Percentiles rank a stretch among this genome's conserved stretches.
phyloP scores from a whole-genome alignment of 1,140 invertebrate genomes.

The Melitaea cinxia region DNA sequence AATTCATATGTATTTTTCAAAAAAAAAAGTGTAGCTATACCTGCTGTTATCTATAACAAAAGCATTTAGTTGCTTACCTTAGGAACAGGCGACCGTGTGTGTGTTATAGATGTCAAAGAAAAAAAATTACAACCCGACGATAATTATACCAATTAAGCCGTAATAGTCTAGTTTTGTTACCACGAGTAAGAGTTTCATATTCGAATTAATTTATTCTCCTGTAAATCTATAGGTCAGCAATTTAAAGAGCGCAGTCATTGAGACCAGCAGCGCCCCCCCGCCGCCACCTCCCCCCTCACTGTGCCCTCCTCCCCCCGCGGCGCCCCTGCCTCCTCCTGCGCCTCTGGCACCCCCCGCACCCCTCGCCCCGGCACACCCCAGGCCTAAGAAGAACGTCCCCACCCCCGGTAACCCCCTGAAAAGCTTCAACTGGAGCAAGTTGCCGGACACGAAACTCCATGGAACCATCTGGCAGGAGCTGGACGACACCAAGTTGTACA shows the following conservation, averaged over 20 bases:
- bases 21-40: no score
- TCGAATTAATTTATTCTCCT: no score
- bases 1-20: no score
- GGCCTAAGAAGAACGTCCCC: constrained; percentile 89
- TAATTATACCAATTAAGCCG: no score
- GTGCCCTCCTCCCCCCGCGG: constrained; percentile 82
- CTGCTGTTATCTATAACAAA: no score
- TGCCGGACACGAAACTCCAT: constrained; percentile 92
- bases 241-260: constrained; percentile 78
- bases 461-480: constrained; percentile 97
- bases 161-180: no score
- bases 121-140: no score
- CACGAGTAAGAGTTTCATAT: no score
- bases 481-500: constrained; percentile 96
- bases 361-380: constrained; percentile 80
- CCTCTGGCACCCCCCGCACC: constrained; percentile 82
- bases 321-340: constrained; percentile 81
- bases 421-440: constrained; percentile 98
- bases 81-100: no score
- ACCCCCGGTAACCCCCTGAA: constrained; percentile 96
- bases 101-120: no score
- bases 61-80: no score
- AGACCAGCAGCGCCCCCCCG: constrained; percentile 74
- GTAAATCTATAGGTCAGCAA: constrained; percentile 65
- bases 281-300: constrained; percentile 69